phyloP scores from a whole-genome alignment of 2,797 vertebrate genomes.

The Centroberyx gerrardi region DNA sequence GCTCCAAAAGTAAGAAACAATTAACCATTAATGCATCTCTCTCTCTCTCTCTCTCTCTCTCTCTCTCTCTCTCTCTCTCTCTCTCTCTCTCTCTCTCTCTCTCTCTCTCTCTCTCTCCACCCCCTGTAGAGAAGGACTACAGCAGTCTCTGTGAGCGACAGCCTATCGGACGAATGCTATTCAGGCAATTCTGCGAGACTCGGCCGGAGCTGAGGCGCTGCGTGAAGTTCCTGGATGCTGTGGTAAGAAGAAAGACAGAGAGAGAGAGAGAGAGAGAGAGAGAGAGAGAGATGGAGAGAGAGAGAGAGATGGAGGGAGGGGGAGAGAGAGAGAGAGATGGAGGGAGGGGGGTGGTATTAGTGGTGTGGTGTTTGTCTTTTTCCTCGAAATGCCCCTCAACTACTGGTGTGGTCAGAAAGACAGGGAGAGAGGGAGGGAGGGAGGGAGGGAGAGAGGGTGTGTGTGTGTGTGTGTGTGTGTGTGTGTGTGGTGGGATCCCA shows the following conservation, averaged over 20 bases:
- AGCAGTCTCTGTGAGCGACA: slow-evolving; percentile 94
- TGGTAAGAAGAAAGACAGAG: slow-evolving; percentile 86
- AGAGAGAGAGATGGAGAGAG: background rate
- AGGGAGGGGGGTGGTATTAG: too few relatives aligned
- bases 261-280: background rate
- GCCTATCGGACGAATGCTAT: slow-evolving; percentile 94
- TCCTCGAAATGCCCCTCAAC: slow-evolving; percentile 1
- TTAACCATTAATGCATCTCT: background rate
- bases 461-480: too few relatives aligned
- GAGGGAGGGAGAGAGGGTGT: background rate
- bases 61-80: background rate
- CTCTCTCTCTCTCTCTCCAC: background rate
- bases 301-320: background rate
- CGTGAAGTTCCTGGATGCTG: slow-evolving; percentile 93
- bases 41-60: background rate
- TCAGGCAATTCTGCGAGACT: slow-evolving; percentile 95
- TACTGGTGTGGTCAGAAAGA: background rate
- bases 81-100: background rate
- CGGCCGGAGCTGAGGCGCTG: slow-evolving; percentile 91
- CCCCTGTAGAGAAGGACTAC: slow-evolving; percentile 92
- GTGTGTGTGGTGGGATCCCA: background rate
- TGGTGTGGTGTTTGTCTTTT: slow-evolving; percentile 17
- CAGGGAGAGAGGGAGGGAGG: background rate
- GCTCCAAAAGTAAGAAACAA: too few relatives aligned
- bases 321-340: background rate